Base-by-base conservation (phyloP, 2,888 invertebrate species). In the Ectemnius cavifrons region DNA sequence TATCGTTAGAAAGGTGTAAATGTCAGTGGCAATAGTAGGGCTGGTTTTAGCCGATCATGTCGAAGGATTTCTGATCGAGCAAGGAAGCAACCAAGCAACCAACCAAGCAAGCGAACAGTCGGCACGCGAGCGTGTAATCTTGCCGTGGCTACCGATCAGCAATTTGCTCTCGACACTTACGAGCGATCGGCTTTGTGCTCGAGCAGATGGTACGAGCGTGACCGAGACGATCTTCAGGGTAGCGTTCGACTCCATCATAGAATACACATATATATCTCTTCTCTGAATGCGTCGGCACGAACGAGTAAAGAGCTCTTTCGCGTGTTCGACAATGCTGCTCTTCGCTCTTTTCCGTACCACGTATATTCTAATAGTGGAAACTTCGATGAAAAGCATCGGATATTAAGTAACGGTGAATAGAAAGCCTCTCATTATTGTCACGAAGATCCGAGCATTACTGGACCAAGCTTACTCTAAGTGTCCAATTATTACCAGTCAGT, bases 11-110 rank as follows among this genome's bases (percentile, higher is more conserved):
- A 66, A 82, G 80, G 82, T 82, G 82, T 78, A 80, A 82, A 82
- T 81, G 82, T 82, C 82, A 82, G 82, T 72, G 72, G 65, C 82
- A 80, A 82, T 82, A 82, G 79, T 72, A 73, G 70, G 80, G 75
- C 75, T 71, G 37, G 37, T 11, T 11, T 11, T 37, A 6, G 37
- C 8, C 37, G 37, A 11, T 23, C 37, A 37, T 6, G 5, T 11
- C 6, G 37, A 37, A 11, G 37, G 37, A 37, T 37, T 37, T 0
- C 6, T 8, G 37, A 37, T 77, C 65, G n/a, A n/a, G n/a, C n/a
- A n/a, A n/a, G n/a, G n/a, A n/a, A n/a, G n/a, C n/a, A n/a, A n/a
- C n/a, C n/a, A n/a, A n/a, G n/a, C n/a, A n/a, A n/a, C n/a, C n/a
- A n/a, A n/a, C n/a, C n/a, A n/a, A n/a, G n/a, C n/a, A n/a, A n/a